Base-by-base conservation (phyloP, 2,797 vertebrate species). In the Octomys mimax region DNA sequence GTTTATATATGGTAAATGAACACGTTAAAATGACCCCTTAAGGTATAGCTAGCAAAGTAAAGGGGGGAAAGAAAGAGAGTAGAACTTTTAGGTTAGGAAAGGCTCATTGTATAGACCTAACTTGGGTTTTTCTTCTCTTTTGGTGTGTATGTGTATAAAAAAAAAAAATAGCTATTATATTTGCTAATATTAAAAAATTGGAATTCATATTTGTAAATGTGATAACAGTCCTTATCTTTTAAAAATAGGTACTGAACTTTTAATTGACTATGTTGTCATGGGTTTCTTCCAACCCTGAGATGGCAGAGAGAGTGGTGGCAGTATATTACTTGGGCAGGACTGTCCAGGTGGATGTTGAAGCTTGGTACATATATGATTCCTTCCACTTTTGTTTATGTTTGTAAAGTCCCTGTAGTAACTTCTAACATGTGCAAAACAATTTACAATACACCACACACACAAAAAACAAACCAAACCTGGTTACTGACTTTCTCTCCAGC, bases 151-250 rank as follows among this genome's bases (percentile, higher is more conserved):
- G 82, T 80, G 21, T 85, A 9, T 28, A 21, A 36, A 7, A 54
- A 36, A 7, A 54, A 49, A 49, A 49, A 36, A 36, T 22, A 24
- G 16, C 26, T 16, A 66, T 9, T 80, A 62, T 89, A 71, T 91
- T 92, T 92, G 78, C 87, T 64, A 39, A 77, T 28, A 73, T 73
- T 61, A 19, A n/a, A n/a, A 77, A 77, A 52, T 70, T 92, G 39
- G 39, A 92, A 6, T 84, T 64, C 31, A 66, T 93, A 49, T 42
- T 93, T 46, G 78, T 95, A 82, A 57, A 28, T 95, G 54, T 93
- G 86, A 18, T 78, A 91, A 77, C 36, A 86, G 31, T 68, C 54
- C 24, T 87, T 94, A 36, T 87, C 52, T 93, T 93, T 89, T 81
- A 89, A 93, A 97, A 61, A 79, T 83, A 39, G 8, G 4, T 26